Percentiles rank a stretch among this genome's conserved stretches.
Evolutionary conservation across 1,140 invertebrate genomes (phyloP).

Genomic region (Drosophila albomicans): DNA sequence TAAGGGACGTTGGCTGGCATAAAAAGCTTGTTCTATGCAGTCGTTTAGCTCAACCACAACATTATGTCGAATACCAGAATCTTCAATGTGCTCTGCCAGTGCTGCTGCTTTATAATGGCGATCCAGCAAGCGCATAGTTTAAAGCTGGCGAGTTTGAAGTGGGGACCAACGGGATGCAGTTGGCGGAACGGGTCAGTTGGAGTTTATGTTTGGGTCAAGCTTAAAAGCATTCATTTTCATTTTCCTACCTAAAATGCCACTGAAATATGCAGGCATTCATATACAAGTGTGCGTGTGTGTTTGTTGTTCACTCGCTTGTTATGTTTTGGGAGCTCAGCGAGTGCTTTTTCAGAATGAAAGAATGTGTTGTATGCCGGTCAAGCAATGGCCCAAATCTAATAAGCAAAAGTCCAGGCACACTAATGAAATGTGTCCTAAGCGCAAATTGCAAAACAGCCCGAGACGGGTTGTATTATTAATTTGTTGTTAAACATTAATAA

Average conservation of each 20-base stretch:
- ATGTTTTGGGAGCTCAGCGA: not conserved
- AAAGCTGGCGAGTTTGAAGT: not conserved
- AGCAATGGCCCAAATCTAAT: constrained; percentile 38
- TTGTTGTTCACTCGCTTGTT: constrained; percentile 51
- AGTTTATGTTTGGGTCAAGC: constrained; percentile 78
- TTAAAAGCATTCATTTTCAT: constrained; percentile 73
- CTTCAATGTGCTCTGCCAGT: constrained; percentile 72
- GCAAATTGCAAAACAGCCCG: not conserved
- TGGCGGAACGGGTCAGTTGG: constrained; percentile 36
- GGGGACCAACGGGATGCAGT: constrained; percentile 25
- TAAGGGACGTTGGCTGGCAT: constrained; percentile 60
- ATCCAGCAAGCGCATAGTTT: constrained; percentile 47
- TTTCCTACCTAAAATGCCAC: constrained; percentile 57
- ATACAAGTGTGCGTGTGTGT: constrained; percentile 16
- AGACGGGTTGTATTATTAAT: constrained; percentile 58
- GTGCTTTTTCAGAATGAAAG: constrained; percentile 28
- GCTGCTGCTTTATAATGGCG: constrained; percentile 33
- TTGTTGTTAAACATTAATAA: constrained; percentile 68
- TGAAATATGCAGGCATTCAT: constrained; percentile 72
- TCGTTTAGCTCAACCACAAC: constrained; percentile 81
- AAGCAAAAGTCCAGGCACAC: constrained; percentile 15
- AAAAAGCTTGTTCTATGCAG: constrained; percentile 82
- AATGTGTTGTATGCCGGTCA: constrained; percentile 12
- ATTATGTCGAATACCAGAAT: constrained; percentile 82
- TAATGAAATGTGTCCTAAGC: constrained; percentile 33